These are phyloP conservation scores for Pithys albifrons DNA, from an alignment of 2,113 vertebrate genomes.

Conservation along the genomic window DNA sequence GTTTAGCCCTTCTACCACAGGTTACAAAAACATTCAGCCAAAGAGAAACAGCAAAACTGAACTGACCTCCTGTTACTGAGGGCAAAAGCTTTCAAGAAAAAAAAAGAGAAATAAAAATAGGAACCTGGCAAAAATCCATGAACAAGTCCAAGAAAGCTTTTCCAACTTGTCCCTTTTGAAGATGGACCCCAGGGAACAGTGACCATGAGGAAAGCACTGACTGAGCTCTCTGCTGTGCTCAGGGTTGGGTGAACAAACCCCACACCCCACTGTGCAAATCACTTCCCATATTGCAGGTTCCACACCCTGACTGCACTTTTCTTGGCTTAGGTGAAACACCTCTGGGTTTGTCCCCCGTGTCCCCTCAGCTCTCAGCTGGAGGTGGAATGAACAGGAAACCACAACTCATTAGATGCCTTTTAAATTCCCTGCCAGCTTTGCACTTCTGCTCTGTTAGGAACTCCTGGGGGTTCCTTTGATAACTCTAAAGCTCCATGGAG, in stretches of 20 bases:
- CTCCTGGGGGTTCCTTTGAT: neutral
- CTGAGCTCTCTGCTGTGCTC: rapidly evolving
- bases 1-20: neutral
- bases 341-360: neutral
- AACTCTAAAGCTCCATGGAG: neutral
- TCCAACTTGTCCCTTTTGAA: neutral
- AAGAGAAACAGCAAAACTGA: neutral
- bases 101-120: neutral
- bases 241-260: neutral
- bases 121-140: neutral
- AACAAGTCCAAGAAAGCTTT: neutral
- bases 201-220: rapidly evolving
- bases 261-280: rapidly evolving
- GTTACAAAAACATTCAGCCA: neutral
- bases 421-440: rapidly evolving
- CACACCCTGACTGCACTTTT: neutral
- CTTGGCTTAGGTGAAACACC: neutral
- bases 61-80: neutral
- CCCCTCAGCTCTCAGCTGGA: neutral
- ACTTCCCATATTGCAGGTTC: neutral
- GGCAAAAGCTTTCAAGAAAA: neutral
- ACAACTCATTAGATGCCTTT: neutral
- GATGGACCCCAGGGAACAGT: neutral
- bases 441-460: neutral
- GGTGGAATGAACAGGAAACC: neutral